Base-by-base conservation (phyloP, 2,797 vertebrate genomes). In the Oreochromis grahami region DNA sequence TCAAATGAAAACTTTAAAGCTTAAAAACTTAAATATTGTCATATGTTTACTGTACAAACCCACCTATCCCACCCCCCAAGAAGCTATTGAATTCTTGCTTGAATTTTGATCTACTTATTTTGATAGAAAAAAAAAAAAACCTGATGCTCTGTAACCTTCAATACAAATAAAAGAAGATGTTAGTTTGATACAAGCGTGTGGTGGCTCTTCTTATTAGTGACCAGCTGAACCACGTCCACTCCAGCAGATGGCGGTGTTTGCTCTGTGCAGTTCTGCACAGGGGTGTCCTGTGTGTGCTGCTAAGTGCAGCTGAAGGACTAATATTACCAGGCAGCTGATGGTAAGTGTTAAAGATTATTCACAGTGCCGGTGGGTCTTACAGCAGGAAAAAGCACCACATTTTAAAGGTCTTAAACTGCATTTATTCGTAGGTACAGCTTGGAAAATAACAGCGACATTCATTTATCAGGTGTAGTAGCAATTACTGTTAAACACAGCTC, bases 111-210 rank as follows among this genome's bases (percentile, higher is more conserved):
- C 90, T 76, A 53, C 45, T 87, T 85, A 56, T 91, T 91, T 92
- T 84, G 77, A 89, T 82, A 86, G 43, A 79, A 48, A 52, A 24
- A 68, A 52, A 24, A 68, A 83, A 86, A 85, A 82, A 29, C 92
- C 76, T 79, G 81, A 92, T 91, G 92, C 78, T 94, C 84, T 94
- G 90, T 94, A 94, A 92, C 83, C 87, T 90, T 86, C 84, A 90
- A 81, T 84, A 91, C 76, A 89, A 94, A 94, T 92, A 92, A 95
- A 94, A 93, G 83, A 74, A 74, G 24, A 50, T 43, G 26, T 77
- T 79, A 84, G 83, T 93, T 91, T 90, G 81, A 87, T 92, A 80
- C 79, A 88, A 32, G 41, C 52, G 83, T 84, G 78, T 78, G 24
- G 38, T 83, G 55, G 21, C 10, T 63, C 3, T 76, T 89, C 24